Evolutionary conservation across 2,888 invertebrate species (phyloP), one percentile per base, ranked within the genome.

Genomic region (Amitus sp.): DNA sequence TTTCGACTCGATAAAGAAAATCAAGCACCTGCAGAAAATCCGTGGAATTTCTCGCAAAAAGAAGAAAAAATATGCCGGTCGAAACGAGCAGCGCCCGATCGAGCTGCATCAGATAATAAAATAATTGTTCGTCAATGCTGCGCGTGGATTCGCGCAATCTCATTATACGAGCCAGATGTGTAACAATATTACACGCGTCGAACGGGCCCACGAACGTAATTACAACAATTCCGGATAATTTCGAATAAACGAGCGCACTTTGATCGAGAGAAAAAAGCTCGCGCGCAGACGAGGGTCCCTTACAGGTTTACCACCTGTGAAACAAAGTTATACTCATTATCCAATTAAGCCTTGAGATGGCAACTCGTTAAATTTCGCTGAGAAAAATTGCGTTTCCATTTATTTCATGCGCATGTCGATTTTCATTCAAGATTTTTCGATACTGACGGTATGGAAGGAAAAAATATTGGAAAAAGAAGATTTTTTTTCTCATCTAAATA

Each of bases 231-330:
- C 73, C 70, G 65, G 69, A 73, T 64, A 61, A 73, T 69, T 57
- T 43, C 62, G 58, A 72, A 73, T 70, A 71, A 76, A 73, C 65
- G 69, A 68, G 65, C 63, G 39, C 42, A 61, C 57, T 47, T 50
- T 56, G 54, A 27, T 30, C 47, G 13, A 20, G 39, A 15, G 20
- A 50, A 55, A 62, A 55, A 60, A 53, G 40, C 40, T 18, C 19
- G 45, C 19, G n/a, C 1, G 23, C 27, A 46, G 30, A 33, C 4
- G 12, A 5, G 47, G 12, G 18, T 33, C 28, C 15, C 12, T 46
- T 28, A 46, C 2, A 13, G 27, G 17, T 17, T 1, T 28, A 1
- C 20, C 28, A 23, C 28, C 46, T 7, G 12, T 48, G 17, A 60
- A 42, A 50, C 50, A 37, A 15, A 47, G 54, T 50, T 50, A n/a